Evolutionary conservation across 2,113 vertebrate species (phyloP), one percentile per base, ranked within the genome.

Genomic region (Plectropomus leopardus): DNA sequence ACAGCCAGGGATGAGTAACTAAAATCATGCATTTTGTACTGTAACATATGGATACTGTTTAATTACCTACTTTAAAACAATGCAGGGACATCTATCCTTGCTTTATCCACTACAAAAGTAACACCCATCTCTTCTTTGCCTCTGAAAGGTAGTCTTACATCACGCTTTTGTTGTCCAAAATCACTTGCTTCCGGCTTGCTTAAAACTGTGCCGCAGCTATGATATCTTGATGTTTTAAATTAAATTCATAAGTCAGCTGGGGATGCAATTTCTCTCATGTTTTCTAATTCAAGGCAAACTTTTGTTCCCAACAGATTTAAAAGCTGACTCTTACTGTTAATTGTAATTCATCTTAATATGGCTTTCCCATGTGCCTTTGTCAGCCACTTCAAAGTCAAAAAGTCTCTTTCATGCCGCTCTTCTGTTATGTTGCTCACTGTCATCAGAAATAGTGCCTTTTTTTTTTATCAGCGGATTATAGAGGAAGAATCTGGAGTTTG

Each of bases 211-310:
- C 30, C 24, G 6, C 71, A 67, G 66, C 57, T 66, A 80, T 77
- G 78, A 86, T 72, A 82, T 88, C 86, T 79, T 87, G 66, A 87
- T 85, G 44, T 77, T 84, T 78, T 61, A 79, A 89, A 82, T 82
- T 59, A 78, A 74, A 76, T 45, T 13, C 21, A 5, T 34, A 72
- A 61, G 55, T 85, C 78, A 84, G 63, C 32, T 60, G 55, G 34
- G 11, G 30, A 40, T 76, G 50, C 58, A 48, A 78, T 89, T 88
- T 78, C 59, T 83, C 60, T 83, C n/a, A 68, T 80, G 61, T 76
- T 67, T 76, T 53, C 42, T n/a, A 47, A 84, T 76, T 86, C 63
- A 76, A 85, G 58, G 78, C 68, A 65, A 71, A 36, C 48, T 50
- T 86, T 76, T 73, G 60, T 83, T 67, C 44, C 63, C 53, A 54